These are phyloP conservation scores for Cetonia aurata DNA, from an alignment of 2,888 invertebrate species.

Conservation along the genomic window DNA sequence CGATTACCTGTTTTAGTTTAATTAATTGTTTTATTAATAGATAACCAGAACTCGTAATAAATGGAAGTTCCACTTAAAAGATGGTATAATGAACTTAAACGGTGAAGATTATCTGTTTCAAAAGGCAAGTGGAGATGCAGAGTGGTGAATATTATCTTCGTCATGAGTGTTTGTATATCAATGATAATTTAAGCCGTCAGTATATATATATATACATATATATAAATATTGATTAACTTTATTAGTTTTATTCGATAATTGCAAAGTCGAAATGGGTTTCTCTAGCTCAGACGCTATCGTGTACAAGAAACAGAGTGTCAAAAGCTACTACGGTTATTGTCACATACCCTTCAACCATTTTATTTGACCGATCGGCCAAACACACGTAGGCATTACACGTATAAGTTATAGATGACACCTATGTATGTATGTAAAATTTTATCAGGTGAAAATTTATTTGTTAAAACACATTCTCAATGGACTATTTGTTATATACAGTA, in stretches of 20 bases:
- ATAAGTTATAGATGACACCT: too few species aligned
- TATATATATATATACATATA: slow-evolving; percentile 15
- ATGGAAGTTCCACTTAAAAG: slow-evolving; percentile 99
- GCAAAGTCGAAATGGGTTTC: too few species aligned
- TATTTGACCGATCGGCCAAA: too few species aligned
- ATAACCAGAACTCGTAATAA: slow-evolving; percentile 98
- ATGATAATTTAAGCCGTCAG: background rate
- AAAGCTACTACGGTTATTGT: too few species aligned
- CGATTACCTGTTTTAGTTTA: background rate
- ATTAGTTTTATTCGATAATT: background rate
- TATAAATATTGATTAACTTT: background rate
- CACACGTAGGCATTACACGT: too few species aligned
- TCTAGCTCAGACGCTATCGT: too few species aligned
- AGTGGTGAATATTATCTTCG: slow-evolving; percentile 82
- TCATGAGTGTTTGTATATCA: slow-evolving; percentile 37
- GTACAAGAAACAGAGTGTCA: too few species aligned
- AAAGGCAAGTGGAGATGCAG: slow-evolving; percentile 98
- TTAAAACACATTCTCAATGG: background rate
- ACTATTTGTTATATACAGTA: background rate
- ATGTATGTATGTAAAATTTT: too few species aligned
- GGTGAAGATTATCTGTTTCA: slow-evolving; percentile 99
- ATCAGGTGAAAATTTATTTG: background rate
- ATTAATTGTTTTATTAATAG: slow-evolving; percentile 66
- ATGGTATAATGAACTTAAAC: slow-evolving; percentile 99
- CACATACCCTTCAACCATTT: too few species aligned